Base-by-base conservation (phyloP, 1,140 invertebrate species). In the Schmidtea mediterranea region DNA sequence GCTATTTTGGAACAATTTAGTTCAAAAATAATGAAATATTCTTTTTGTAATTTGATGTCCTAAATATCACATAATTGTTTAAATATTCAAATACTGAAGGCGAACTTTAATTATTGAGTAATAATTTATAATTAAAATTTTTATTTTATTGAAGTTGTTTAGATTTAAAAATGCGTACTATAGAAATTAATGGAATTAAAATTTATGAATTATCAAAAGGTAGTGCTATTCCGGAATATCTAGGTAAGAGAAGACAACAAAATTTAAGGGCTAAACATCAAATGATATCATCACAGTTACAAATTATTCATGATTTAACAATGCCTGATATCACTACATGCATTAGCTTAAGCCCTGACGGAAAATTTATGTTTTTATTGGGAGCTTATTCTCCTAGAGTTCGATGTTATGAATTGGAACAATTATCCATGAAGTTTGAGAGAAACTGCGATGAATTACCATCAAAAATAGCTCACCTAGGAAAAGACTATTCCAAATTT, bases 261-360 rank as follows among this genome's bases (percentile, higher is more conserved):
- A n/a, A n/a, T n/a, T n/a, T n/a, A n/a, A n/a, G n/a, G n/a, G n/a
- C n/a, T n/a, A n/a, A n/a, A n/a, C n/a, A n/a, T n/a, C n/a, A n/a
- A n/a, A n/a, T n/a, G n/a, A n/a, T n/a, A n/a, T n/a, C n/a, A n/a
- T n/a, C n/a, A n/a, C n/a, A n/a, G 9, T 32, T 97, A 53, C 81
- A 97, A 64, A 72, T 98, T 15, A 83, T 98, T 56, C 90, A 98
- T 68, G 90, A 97, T 62, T 97, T 97, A 74, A 82, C 90, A 55
- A 98, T 95, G 90, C 90, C 90, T 49, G 81, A 74, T 51, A 70
- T 95, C 1, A 89, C 82, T 58, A 79, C 75, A 36, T 75, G 73
- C 38, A 73, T 98, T 38, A 72, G 74, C 61, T 71, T 84, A 41
- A 81, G 86, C n/a, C 75, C 72, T 57, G 87, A 98, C 75, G 78